Percentiles rank a stretch among this genome's conserved stretches.
Conservation (phyloP, 2,113 vertebrate species). For the Notothenia rossii region DNA sequence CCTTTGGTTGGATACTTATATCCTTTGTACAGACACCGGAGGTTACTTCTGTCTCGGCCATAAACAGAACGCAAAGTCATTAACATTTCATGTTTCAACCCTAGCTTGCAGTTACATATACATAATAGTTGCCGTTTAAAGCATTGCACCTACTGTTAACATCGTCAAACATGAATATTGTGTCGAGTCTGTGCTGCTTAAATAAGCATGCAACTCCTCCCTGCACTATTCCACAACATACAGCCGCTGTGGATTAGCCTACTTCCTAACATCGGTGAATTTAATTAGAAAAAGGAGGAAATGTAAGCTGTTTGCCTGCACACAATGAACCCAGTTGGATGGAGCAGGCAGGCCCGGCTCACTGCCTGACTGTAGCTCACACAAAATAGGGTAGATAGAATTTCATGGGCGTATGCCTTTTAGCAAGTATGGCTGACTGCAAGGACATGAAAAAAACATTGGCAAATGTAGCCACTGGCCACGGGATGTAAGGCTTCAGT, state of each 20-base stretch:
- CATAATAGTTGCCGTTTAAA: background rate
- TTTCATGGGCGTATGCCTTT: conserved; percentile 85
- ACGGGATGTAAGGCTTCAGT: conserved; percentile 1
- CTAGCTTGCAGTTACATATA: background rate
- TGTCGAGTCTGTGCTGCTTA: conserved; percentile 38
- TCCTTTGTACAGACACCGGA: background rate
- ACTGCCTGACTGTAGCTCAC: conserved; percentile 55
- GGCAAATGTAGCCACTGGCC: conserved; percentile 26
- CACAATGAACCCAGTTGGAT: conserved; percentile 7
- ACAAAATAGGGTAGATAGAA: conserved; percentile 71
- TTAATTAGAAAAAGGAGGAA: conserved; percentile 3
- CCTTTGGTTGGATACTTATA: background rate
- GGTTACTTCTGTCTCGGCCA: conserved; percentile 12
- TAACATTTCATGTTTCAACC: background rate
- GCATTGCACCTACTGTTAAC: background rate
- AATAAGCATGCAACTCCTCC: conserved; percentile 58
- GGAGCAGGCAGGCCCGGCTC: conserved; percentile 47
- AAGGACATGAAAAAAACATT: conserved; percentile 73
- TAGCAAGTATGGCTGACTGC: conserved; percentile 77
- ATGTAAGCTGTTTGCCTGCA: conserved; percentile 19
- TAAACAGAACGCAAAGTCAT: background rate
- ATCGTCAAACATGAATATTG: conserved; percentile 2
- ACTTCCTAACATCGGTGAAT: conserved; percentile 58
- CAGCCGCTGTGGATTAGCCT: conserved; percentile 59
- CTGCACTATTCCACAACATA: conserved; percentile 30